phyloP scores from a whole-genome alignment of 2,797 vertebrate genomes.

The Brachyalestes nurse region DNA sequence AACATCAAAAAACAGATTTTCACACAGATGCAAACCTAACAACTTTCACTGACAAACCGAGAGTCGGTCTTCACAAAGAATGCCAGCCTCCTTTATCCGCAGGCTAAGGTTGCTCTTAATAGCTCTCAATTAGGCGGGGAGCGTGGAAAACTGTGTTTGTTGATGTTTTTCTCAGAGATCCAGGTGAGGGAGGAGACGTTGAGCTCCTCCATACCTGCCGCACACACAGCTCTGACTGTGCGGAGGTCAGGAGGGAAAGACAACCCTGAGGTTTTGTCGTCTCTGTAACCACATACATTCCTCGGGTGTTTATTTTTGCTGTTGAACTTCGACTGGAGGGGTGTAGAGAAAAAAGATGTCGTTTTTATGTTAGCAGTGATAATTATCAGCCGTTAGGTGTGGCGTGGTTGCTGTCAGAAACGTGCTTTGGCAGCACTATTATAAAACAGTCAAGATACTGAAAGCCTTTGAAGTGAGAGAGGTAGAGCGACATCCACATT shows the following conservation, averaged over 20 bases:
- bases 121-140: not conserved
- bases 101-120: not conserved
- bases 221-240: constrained; percentile 69
- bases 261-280: constrained; percentile 56
- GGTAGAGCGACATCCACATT: not conserved
- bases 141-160: constrained; percentile 18
- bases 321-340: constrained; percentile 36
- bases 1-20: too few relatives aligned
- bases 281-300: constrained; percentile 60
- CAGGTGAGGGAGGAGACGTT: not conserved
- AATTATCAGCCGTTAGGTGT: constrained; percentile 27
- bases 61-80: not conserved
- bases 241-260: constrained; percentile 58
- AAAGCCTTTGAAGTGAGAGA: constrained; percentile 18
- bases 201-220: constrained; percentile 63
- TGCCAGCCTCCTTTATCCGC: not conserved
- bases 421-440: not conserved
- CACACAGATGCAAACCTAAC: too few relatives aligned
- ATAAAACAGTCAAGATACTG: constrained; percentile 1
- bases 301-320: constrained; percentile 59
- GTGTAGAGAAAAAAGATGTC: not conserved
- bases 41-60: not conserved
- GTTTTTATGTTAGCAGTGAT: constrained; percentile 18
- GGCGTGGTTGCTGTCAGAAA: constrained; percentile 5
- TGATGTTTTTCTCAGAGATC: constrained; percentile 14